Base-by-base conservation (phyloP, 1,140 invertebrate genomes). In the Solen grandis region DNA sequence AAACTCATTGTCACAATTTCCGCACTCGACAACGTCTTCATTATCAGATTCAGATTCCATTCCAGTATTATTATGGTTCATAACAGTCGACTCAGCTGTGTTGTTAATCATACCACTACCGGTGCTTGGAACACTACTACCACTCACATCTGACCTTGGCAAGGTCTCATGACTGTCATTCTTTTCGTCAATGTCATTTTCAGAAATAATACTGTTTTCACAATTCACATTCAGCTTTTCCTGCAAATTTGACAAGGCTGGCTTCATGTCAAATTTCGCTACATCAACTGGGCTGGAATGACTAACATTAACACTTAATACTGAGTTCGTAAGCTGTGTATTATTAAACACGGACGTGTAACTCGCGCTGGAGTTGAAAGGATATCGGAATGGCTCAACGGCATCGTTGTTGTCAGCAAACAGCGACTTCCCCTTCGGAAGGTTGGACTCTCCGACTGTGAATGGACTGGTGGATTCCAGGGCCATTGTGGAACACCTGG, bases 11-110 rank as follows among this genome's bases (percentile, higher is more conserved):
- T 86, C 84, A 72, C 90, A 91, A 41, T 88, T 85, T 19, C 77
- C 88, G 78, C 90, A 91, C 38, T 87, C 86, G 14, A 91, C 85
- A 5, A 87, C 85, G 38, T 88, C 88, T 55, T 89, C 87, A 55
- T 90, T 76, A 66, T 81, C 86, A 0, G 78, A 85, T 19, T 46
- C 41, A 46, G 41, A 46, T 19, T 46, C 41, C 19, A 46, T 19
- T 19, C 8, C 8, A 10, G 8, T 19, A 46, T 46, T 46, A 8
- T 10, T 19, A 46, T 46, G 41, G 41, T 46, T 46, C 8, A 46
- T 19, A 8, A 10, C 41, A 46, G 8, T 46, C 8, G 41, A 8
- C 19, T 46, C 41, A 46, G 41, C 19, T 19, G 19, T 10, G 41
- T 46, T 8, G 41, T 19, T 19, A 46, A 8, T 46, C 19, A 10